A percentile compares a stretch with the other conserved stretches of the same genome.
These are phyloP conservation scores for Nematostella vectensis DNA, from an alignment of 92 coral and sea anemone species.

Conservation along the genomic window DNA sequence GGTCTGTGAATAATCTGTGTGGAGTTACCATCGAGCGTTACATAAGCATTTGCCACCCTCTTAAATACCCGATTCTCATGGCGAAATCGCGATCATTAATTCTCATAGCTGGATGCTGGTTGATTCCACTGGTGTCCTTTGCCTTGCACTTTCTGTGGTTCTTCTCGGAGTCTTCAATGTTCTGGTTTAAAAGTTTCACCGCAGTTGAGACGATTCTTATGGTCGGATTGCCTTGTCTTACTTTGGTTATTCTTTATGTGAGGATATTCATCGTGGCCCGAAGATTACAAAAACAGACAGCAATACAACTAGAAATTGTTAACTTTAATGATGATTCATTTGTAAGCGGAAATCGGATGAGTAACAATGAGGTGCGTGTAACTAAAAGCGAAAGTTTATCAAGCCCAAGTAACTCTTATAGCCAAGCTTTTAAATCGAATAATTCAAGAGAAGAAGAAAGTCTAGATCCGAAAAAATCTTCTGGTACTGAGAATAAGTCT, in stretches of 20 bases:
- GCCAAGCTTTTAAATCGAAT: too few species aligned
- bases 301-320: not conserved
- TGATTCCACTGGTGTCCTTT: constrained; percentile 29
- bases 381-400: too few species aligned
- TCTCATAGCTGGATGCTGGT: constrained; percentile 20
- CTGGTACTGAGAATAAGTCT: too few species aligned
- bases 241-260: constrained; percentile 3
- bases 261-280: constrained; percentile 11
- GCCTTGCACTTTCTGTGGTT: constrained; percentile 35
- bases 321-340: constrained; percentile 5
- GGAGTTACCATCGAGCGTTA: constrained; percentile 49
- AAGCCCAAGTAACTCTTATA: too few species aligned
- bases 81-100: not conserved
- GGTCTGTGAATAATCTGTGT: constrained; percentile 43
- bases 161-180: constrained; percentile 20
- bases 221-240: constrained; percentile 17
- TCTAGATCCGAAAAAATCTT: too few species aligned
- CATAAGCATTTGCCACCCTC: constrained; percentile 26
- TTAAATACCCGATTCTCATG: constrained; percentile 21
- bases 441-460: too few species aligned
- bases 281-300: not conserved
- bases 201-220: constrained; percentile 15
- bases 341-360: not conserved
- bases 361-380: not conserved
- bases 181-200: constrained; percentile 35